phyloP scores from a whole-genome alignment of 2,888 invertebrate genomes.

The Apomyelois bistriatella region DNA sequence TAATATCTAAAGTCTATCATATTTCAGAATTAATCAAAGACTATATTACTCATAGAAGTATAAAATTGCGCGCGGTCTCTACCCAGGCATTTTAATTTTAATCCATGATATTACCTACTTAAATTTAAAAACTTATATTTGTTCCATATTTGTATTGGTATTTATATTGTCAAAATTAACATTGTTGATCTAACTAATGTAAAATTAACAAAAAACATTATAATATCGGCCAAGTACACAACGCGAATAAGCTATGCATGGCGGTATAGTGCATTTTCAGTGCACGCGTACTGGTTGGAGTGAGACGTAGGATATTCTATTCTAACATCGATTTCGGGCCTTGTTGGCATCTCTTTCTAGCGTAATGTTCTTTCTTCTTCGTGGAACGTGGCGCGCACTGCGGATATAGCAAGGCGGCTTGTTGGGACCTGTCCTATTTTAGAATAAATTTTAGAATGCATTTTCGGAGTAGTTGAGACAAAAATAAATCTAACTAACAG shows the following conservation, averaged over 20 bases:
- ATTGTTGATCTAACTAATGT: not conserved
- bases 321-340: constrained; percentile 69
- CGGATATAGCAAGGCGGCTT: constrained; percentile 43
- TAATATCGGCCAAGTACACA: constrained; percentile 33
- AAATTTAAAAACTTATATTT: not conserved
- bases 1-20: not conserved
- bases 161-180: not conserved
- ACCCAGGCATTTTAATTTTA: too few relatives aligned
- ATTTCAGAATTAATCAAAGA: too few relatives aligned
- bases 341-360: constrained; percentile 44
- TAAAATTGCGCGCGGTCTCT: too few relatives aligned
- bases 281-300: constrained; percentile 55
- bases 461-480: constrained; percentile 23
- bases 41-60: too few relatives aligned
- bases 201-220: not conserved
- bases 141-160: not conserved
- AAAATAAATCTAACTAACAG: constrained; percentile 23
- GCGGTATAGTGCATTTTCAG: constrained; percentile 54
- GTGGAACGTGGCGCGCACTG: constrained; percentile 43
- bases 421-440: constrained; percentile 53
- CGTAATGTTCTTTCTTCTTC: constrained; percentile 48
- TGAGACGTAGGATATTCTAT: constrained; percentile 39
- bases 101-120: too few relatives aligned
- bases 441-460: constrained; percentile 39
- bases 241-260: constrained; percentile 41